Base-by-base conservation (phyloP, 1,140 invertebrate species). In the Drosophila asahinai region DNA sequence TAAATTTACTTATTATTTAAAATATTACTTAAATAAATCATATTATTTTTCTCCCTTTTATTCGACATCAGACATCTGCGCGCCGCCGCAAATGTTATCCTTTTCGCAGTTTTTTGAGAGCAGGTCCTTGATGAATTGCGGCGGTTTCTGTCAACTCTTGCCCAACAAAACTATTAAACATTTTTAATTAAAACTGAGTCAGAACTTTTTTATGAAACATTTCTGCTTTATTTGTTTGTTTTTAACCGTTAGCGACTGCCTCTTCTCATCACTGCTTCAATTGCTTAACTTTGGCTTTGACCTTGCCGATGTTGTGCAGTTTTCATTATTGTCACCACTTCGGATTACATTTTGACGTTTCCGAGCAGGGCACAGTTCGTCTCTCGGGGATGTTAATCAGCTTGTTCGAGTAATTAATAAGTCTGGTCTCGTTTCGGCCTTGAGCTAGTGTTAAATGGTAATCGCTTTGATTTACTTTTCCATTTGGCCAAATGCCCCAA, bases 391-490 rank as follows among this genome's bases (percentile, higher is more conserved):
- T 47, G 61, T 80, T 80, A 70, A 83, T 78, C 65, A 81, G 65
- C 67, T 64, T 77, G 51, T 55, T 61, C 42, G 47, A 67, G 77
- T 71, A 89, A 89, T 89, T 87, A 83, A 87, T 83, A 72, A 72
- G 54, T 55, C 65, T 51, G 33, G 43, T 38, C 45, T 51, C 47
- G 14, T 38, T 38, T 57, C 47, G 40, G 57, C 40, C 42, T 57
- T 51, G 62, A 51, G 52, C 55, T 77, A 66, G 62, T 61, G 59
- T 64, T 60, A 64, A 76, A 78, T 78, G 51, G 60, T 68, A 77
- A 80, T 66, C 77, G 45, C 45, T 77, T 77, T 83, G 76, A 83
- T 77, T 82, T 83, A 68, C 77, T 83, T 71, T 82, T 83, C 64
- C 64, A 80, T 83, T 77, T 73, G 66, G 65, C 43, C 59, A 48